Base-by-base conservation (phyloP, 2,888 invertebrate genomes). In the Pheosia gnoma region DNA sequence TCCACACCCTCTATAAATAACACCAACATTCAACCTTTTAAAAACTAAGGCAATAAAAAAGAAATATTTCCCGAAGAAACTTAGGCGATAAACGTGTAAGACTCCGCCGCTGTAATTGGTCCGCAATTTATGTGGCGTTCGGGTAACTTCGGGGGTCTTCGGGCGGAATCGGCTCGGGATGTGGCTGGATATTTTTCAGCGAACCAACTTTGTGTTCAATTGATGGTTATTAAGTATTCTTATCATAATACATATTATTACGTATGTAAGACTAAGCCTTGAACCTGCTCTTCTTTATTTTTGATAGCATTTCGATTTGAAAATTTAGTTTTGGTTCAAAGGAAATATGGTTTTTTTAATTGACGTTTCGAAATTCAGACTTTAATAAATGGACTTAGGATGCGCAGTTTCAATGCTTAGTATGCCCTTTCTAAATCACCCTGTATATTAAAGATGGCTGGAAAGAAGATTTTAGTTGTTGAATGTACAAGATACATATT, bases 1-100 rank as follows among this genome's bases (percentile, higher is more conserved):
- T 13, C 38, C 38, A 37, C 3, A 41, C 5, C 55, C 56, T 13
- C 39, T 13, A 57, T 57, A 57, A 57, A 57, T 57, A 57, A 36
- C 13, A 57, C 25, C 85, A 82, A 79, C 82, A 84, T 57, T 57
- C 25, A 45, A 86, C 88, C 89, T 88, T 86, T 88, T 86, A 80
- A 85, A 88, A 88, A 88, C 86, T 87, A 87, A 79, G 82, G 83
- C 80, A 82, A 88, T 88, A 88, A 88, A 88, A 88, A 88, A 86
- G 88, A 88, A 84, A 86, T 88, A 88, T 88, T 82, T 74, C 75
- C 66, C 65, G 25, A 57, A 53, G 73, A 74, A 87, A 88, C 69
- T 85, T 87, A 51, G 71, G 68, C 83, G 75, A 82, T 86, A 87
- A 88, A 85, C 75, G 83, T 79, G 82, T 82, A 80, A 45, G 67